phyloP scores from a whole-genome alignment of 2,888 invertebrate genomes.

The Eupithecia exiguata region DNA sequence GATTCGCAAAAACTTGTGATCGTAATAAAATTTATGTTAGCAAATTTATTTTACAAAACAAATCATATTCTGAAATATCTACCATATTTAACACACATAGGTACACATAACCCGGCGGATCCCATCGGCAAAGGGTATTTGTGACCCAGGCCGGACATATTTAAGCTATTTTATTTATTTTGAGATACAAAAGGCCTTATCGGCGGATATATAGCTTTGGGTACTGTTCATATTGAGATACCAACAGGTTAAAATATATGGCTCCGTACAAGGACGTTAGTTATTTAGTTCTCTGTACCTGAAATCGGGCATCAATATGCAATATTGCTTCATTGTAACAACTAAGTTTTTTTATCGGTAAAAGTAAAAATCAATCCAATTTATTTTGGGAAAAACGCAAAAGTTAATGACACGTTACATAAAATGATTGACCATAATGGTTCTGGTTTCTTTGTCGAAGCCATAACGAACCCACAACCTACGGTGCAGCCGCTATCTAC shows the following conservation, averaged over 20 bases:
- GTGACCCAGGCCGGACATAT: constrained; percentile 75
- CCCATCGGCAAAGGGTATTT: constrained; percentile 56
- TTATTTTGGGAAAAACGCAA: background rate
- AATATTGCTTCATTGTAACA: background rate
- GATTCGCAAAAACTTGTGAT: background rate
- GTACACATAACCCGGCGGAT: background rate
- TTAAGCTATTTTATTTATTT: constrained; percentile 83
- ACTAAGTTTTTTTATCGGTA: background rate
- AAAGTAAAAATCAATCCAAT: background rate
- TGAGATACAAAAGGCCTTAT: constrained; percentile 82
- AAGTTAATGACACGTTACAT: background rate
- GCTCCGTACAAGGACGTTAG: background rate
- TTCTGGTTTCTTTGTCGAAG: too few relatives aligned
- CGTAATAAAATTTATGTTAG: too few relatives aligned
- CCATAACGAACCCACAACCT: background rate
- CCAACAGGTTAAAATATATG: constrained; percentile 24
- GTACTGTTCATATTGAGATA: constrained; percentile 54
- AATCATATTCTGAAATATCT: constrained; percentile 31
- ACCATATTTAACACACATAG: constrained; percentile 16
- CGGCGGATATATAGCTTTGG: constrained; percentile 71
- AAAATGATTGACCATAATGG: background rate
- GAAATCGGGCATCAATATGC: background rate
- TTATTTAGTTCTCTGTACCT: background rate
- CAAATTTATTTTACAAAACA: background rate
- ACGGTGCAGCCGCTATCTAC: too few relatives aligned